Evolutionary conservation across 2,888 invertebrate genomes (phyloP), one percentile per base, ranked within the genome.

Genomic region (Ormia ochracea): DNA sequence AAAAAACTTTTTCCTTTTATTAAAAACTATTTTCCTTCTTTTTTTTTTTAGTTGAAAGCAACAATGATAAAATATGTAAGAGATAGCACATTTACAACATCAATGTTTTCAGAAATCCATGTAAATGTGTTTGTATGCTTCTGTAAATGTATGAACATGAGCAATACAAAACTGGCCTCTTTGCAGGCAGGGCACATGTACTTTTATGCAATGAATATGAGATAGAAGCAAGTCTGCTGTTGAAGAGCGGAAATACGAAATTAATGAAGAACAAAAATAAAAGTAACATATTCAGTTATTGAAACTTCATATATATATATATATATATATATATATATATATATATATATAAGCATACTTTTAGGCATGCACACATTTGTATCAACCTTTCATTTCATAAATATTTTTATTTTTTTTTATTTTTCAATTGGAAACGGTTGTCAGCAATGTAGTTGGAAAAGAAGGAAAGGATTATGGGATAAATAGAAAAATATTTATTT

Each of bases 1-100:
- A 79, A 79, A 79, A 79, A 72, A 79, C 45, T 75, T 79, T 75
- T n/a, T n/a, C n/a, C n/a, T n/a, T n/a, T n/a, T n/a, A n/a, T n/a
- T n/a, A n/a, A n/a, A n/a, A n/a, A n/a, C n/a, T n/a, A n/a, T n/a
- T n/a, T n/a, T 58, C 52, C 48, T 78, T 52, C 38, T 66, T 43
- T 50, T 56, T 63, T 58, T 77, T 69, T 69, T 61, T 56, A 26
- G 61, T 38, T 54, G 14, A n/a, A n/a, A 66, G 58, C 74, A 63
- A 54, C 73, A 66, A 58, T 48, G 38, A 61, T 43, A 69, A 74
- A 63, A 72, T 23, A 38, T 36, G 19, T 28, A 21, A 38, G 52
- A 52, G 41, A 38, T 28, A 54, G 17, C 28, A 28, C 28, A 61
- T 61, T 28, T 28, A 52, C 52, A 66, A 54, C 52, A 66, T 9